phyloP scores from a whole-genome alignment of 2,797 vertebrate species.

The Otolemur crassicaudatus region DNA sequence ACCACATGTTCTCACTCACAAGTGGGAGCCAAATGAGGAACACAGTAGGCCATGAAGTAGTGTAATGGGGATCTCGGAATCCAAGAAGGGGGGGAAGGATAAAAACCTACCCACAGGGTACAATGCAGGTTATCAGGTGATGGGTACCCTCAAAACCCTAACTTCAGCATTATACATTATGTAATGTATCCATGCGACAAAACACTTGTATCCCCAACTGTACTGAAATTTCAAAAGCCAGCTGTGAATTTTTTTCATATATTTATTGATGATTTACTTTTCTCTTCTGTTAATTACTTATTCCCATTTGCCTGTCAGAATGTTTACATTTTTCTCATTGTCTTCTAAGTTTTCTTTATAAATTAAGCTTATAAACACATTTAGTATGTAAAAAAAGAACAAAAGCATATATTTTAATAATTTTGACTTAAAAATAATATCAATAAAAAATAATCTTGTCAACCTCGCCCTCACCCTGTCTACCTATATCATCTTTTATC shows the following conservation, averaged over 20 bases:
- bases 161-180: background rate
- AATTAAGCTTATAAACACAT: background rate
- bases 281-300: background rate
- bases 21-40: background rate
- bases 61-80: background rate
- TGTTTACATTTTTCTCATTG: background rate
- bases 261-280: background rate
- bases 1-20: background rate
- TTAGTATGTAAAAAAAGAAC: background rate
- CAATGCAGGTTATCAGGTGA: background rate
- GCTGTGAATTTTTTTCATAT: background rate
- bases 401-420: background rate
- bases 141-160: background rate
- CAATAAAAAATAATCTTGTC: background rate
- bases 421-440: background rate
- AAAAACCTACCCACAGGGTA: background rate
- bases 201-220: background rate
- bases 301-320: background rate
- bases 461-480: background rate
- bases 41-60: background rate
- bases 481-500: background rate
- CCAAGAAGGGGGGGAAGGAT: background rate
- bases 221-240: background rate
- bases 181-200: background rate
- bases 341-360: background rate